phyloP scores from a whole-genome alignment of 2,888 invertebrate species.

The Habrosyne pyritoides region DNA sequence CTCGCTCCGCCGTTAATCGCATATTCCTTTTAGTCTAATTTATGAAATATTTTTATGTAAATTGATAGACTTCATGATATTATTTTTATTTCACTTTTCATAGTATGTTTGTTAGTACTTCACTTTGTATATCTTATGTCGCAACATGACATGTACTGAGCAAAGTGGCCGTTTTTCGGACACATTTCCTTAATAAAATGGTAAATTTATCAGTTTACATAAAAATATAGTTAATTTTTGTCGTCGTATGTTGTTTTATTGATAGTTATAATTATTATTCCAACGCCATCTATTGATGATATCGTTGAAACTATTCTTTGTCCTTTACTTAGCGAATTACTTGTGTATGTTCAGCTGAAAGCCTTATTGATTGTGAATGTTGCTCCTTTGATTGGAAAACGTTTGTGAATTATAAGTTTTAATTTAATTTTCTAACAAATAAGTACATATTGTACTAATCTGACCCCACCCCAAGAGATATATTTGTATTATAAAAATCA shows the following conservation, averaged over 20 bases:
- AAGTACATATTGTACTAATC: constrained; percentile 1
- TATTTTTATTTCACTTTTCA: too few relatives aligned
- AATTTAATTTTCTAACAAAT: not conserved
- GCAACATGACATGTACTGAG: too few relatives aligned
- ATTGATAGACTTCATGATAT: not conserved
- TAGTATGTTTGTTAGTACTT: too few relatives aligned
- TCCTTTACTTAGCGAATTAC: not conserved
- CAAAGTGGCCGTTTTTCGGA: too few relatives aligned
- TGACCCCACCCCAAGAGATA: not conserved
- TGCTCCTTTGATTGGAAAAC: not conserved
- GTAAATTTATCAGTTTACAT: not conserved
- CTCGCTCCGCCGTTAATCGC: not conserved
- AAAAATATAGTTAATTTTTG: not conserved
- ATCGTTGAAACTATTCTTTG: not conserved
- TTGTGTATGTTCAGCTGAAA: too few relatives aligned
- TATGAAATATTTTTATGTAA: not conserved
- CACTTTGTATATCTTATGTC: too few relatives aligned
- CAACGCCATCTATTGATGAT: not conserved
- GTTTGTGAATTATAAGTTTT: not conserved
- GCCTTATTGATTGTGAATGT: not conserved
- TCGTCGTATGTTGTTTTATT: not conserved
- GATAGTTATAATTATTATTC: not conserved
- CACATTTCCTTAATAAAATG: not conserved
- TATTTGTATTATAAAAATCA: constrained; percentile 1
- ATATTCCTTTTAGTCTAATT: constrained; percentile 3